phyloP scores from a whole-genome alignment of 2,888 invertebrate genomes.

The Pandemis corylana region DNA sequence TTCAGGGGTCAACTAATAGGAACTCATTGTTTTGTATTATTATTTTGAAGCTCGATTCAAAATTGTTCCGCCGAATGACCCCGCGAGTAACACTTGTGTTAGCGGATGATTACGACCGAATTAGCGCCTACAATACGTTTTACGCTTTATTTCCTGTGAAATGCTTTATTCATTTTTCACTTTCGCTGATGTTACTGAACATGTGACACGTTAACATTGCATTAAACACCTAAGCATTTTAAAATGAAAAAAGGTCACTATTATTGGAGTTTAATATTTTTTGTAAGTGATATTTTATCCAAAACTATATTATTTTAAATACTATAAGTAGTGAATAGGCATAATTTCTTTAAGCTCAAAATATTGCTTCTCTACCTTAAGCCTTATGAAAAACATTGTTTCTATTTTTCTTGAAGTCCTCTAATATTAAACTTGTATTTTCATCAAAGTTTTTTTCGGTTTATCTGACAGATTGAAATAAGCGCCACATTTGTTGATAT shows the following conservation, averaged over 20 bases:
- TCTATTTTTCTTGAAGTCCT: neutral
- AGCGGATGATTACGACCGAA: neutral
- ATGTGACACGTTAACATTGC: slow-evolving; percentile 33
- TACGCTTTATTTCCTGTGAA: slow-evolving; percentile 20
- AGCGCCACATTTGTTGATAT: slow-evolving; percentile 71
- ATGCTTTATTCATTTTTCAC: slow-evolving; percentile 22
- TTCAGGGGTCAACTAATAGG: too few species aligned
- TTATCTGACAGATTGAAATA: slow-evolving; percentile 67
- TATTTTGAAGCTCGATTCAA: neutral
- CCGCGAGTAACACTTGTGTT: neutral
- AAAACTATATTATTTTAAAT: neutral
- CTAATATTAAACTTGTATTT: neutral
- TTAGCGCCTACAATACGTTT: slow-evolving; percentile 17
- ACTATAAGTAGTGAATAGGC: neutral
- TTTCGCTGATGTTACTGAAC: slow-evolving; percentile 19
- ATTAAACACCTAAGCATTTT: slow-evolving; percentile 6
- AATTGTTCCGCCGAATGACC: neutral
- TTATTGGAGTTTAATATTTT: slow-evolving; percentile 59
- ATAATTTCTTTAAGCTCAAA: neutral
- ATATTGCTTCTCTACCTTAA: neutral
- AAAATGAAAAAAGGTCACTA: slow-evolving; percentile 59
- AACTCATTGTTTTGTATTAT: too few species aligned
- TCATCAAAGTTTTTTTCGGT: slow-evolving; percentile 17
- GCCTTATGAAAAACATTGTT: neutral
- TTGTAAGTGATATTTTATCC: slow-evolving; percentile 56